These are phyloP conservation scores for Muschampia plurimacula DNA, from an alignment of 2,888 invertebrate genomes.

Conservation along the genomic window DNA sequence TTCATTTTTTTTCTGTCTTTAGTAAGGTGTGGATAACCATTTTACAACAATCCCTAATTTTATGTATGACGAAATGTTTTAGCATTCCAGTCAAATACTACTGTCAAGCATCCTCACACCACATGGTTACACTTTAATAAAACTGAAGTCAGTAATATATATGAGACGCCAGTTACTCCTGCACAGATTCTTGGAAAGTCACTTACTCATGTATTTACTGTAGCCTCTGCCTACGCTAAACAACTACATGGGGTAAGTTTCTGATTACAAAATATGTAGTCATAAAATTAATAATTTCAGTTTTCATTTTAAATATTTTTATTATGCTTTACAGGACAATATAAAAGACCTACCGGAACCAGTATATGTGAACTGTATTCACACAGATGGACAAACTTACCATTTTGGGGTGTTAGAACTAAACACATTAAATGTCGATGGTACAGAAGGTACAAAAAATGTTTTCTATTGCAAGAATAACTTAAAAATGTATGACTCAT, in stretches of 20 bases:
- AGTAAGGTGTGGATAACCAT: no score
- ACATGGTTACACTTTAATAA: constrained; percentile 89
- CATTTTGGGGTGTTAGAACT: constrained; percentile 94
- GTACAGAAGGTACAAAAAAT: constrained; percentile 88
- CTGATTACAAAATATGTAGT: background rate
- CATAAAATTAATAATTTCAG: background rate
- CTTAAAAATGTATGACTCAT: constrained; percentile 87
- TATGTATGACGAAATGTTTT: constrained; percentile 44
- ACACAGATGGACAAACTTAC: constrained; percentile 91
- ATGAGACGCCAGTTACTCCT: constrained; percentile 88
- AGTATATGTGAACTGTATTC: constrained; percentile 92
- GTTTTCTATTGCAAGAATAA: constrained; percentile 91
- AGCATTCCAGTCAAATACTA: constrained; percentile 81
- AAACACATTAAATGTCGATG: constrained; percentile 90
- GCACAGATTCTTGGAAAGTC: constrained; percentile 89
- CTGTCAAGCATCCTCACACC: constrained; percentile 90
- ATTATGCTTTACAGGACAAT: constrained; percentile 76
- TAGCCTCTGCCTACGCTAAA: constrained; percentile 91
- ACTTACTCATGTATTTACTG: constrained; percentile 90
- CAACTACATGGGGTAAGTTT: constrained; percentile 88
- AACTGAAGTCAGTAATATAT: constrained; percentile 88
- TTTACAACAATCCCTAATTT: background rate
- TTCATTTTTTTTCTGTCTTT: no score
- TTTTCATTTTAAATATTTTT: constrained; percentile 9
- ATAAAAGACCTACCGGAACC: constrained; percentile 90